Percentiles rank a stretch among this genome's conserved stretches.
These are phyloP conservation scores for Drosophila sproati DNA, from an alignment of 1,140 invertebrate species.

Conservation along the genomic window DNA sequence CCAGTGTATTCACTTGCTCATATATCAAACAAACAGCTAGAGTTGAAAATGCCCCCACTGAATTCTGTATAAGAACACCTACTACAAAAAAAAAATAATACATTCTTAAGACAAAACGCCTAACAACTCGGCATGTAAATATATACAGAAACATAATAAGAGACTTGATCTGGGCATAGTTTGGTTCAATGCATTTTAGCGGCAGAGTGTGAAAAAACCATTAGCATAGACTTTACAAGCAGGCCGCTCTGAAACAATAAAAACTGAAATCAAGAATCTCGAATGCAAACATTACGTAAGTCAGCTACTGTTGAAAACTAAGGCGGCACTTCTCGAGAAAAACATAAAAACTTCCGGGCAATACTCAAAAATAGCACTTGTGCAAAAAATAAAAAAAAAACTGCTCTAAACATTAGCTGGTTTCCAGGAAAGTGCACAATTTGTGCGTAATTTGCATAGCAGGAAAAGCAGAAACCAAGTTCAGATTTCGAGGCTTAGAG, in stretches of 20 bases:
- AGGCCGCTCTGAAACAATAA: constrained; percentile 59
- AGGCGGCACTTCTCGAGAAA: constrained; percentile 56
- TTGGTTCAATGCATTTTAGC: constrained; percentile 65
- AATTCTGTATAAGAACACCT: constrained; percentile 59
- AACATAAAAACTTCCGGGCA: constrained; percentile 72
- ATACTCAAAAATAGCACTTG: constrained; percentile 37
- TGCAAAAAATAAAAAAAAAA: constrained; percentile 59
- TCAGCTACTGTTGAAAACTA: constrained; percentile 60
- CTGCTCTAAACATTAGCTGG: constrained; percentile 26
- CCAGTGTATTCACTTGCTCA: constrained; percentile 7
- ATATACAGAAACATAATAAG: constrained; percentile 27
- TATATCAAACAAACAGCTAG: constrained; percentile 26
- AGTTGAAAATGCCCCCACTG: constrained; percentile 19
- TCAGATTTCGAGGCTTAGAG: constrained; percentile 42
- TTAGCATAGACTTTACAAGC: constrained; percentile 49
- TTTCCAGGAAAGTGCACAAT: constrained; percentile 79
- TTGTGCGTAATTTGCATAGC: constrained; percentile 77
- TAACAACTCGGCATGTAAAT: constrained; percentile 49
- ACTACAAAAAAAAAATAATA: constrained; percentile 10
- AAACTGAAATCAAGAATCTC: constrained; percentile 69
- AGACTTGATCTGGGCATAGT: constrained; percentile 26
- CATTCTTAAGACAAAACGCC: constrained; percentile 38
- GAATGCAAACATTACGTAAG: constrained; percentile 76
- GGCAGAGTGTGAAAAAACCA: constrained; percentile 77
- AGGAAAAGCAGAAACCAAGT: constrained; percentile 1